Evolutionary conservation across 2,888 invertebrate genomes (phyloP).

Genomic region (Ennomos erosarius): DNA sequence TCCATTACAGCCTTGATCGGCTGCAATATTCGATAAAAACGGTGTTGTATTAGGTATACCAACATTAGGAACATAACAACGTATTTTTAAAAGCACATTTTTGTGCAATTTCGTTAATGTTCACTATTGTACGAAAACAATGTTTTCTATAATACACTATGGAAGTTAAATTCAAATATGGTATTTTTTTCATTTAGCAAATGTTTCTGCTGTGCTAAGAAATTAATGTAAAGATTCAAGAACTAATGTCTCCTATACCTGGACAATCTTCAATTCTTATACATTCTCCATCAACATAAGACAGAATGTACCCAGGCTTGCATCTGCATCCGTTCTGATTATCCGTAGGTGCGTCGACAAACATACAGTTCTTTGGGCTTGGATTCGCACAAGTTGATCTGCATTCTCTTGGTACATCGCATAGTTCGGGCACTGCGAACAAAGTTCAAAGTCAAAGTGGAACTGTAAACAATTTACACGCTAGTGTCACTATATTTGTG

Average conservation of each 20-base stretch:
- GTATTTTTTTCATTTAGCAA: no score
- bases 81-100: no score
- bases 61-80: background rate
- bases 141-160: no score
- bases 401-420: conserved; percentile 31
- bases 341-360: conserved; percentile 3
- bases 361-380: conserved; percentile 19
- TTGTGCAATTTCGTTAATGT: no score
- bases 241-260: conserved; percentile 23
- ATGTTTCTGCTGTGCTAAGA: no score
- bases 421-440: conserved; percentile 16
- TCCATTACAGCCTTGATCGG: conserved; percentile 41
- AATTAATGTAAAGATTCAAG: no score
- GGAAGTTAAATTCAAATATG: no score
- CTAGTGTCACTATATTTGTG: no score
- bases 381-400: conserved; percentile 41
- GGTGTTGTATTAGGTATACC: no score
- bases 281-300: conserved; percentile 38
- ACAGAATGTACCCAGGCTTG: conserved; percentile 38
- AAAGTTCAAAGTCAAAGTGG: no score
- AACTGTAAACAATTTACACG: no score
- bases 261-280: conserved; percentile 43
- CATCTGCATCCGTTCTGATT: conserved; percentile 41
- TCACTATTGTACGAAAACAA: no score
- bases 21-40: background rate